Evolutionary conservation across 2,888 invertebrate species (phyloP).

Genomic region (Tenodera sinensis): DNA sequence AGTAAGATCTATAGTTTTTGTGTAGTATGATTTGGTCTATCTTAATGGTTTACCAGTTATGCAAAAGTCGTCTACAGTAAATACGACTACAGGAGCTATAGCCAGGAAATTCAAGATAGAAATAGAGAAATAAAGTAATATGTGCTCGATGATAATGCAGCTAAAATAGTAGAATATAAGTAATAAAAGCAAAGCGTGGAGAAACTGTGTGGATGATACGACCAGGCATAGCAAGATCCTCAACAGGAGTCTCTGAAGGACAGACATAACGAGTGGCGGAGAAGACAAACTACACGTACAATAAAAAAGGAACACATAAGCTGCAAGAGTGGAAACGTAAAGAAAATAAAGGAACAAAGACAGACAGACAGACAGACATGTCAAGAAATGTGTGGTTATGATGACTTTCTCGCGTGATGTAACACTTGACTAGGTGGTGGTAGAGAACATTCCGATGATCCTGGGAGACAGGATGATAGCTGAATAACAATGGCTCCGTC

Average conservation of each 20-base stretch:
- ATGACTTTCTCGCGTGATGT: not conserved
- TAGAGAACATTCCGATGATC: not conserved
- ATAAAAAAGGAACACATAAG: not conserved
- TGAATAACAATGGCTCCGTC: not conserved
- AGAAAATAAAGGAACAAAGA: not conserved
- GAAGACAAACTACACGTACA: not conserved
- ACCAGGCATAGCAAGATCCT: not conserved
- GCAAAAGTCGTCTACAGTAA: no score
- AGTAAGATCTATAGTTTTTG: no score
- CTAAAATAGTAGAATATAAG: no score
- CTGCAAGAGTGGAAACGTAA: not conserved
- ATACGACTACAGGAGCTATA: no score
- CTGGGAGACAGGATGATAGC: not conserved
- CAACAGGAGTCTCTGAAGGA: not conserved
- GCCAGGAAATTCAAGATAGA: no score
- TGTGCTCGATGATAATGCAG: no score
- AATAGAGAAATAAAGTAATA: no score
- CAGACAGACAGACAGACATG: not conserved
- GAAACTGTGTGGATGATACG: no score
- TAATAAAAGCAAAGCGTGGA: no score
- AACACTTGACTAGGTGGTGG: not conserved
- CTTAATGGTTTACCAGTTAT: no score
- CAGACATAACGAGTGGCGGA: not conserved
- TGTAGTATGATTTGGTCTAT: no score
- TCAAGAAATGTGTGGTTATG: not conserved